Conservation (phyloP, 2,797 vertebrate genomes). For the Sylvia borin region DNA sequence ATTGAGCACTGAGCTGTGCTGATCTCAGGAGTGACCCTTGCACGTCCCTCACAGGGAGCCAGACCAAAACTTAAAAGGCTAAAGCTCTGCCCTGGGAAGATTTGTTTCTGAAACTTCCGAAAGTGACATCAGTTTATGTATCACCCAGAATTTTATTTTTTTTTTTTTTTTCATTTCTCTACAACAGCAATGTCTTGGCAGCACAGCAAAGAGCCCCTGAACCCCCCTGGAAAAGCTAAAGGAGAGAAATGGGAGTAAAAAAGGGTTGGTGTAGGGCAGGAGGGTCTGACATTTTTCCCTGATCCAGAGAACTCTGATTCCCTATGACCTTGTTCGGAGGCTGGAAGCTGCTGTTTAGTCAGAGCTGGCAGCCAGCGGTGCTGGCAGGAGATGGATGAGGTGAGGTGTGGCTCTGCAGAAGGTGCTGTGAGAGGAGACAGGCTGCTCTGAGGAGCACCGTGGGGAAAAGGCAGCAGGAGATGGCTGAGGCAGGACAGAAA, state of each 20-base stretch:
- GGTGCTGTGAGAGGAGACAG: not conserved
- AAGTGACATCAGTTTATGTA: not conserved
- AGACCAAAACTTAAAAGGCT: not conserved
- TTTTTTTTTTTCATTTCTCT: not conserved
- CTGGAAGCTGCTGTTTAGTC: constrained; percentile 18
- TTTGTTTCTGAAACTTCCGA: not conserved
- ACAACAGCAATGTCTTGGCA: not conserved
- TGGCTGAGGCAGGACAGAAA: not conserved
- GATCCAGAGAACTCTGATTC: not conserved
- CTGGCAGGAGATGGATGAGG: constrained; percentile 38
- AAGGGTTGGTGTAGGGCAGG: not conserved
- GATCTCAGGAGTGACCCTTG: not conserved
- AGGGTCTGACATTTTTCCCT: not conserved
- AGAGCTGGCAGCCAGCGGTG: not conserved
- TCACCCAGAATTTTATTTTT: not conserved
- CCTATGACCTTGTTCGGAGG: not conserved
- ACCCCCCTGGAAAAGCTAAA: not conserved
- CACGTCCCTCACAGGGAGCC: not conserved
- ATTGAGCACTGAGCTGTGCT: rapidly evolving
- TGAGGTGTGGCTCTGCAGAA: not conserved
- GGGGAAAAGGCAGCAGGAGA: not conserved
- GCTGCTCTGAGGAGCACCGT: not conserved
- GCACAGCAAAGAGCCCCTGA: not conserved
- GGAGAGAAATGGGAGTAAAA: not conserved
- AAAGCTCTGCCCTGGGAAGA: not conserved